Base-by-base conservation (phyloP, 2,797 vertebrate genomes). In the Cossypha niveicapilla region DNA sequence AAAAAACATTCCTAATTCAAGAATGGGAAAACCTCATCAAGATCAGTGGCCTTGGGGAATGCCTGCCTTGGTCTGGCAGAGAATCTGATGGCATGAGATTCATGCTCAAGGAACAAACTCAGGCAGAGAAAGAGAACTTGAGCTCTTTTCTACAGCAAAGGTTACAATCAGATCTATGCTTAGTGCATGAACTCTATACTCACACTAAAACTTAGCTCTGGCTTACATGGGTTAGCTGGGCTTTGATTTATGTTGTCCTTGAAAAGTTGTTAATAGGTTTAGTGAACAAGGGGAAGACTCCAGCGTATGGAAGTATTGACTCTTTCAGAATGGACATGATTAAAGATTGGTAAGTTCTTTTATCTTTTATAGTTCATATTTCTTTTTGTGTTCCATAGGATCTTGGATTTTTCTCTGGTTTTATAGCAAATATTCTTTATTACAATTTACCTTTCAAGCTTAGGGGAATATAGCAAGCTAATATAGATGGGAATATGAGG, bases 301-400 rank as follows among this genome's bases (percentile, higher is more conserved):
- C 62, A 80, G 27, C 41, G 72, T 53, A 15, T 61, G 30, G 14
- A 66, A 63, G 17, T 57, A 70, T 51, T 88, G 66, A 61, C 72
- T 80, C 18, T 37, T 93, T 86, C 19, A 34, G n/a, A 87, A 50
- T 62, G 60, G 45, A 78, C 39, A 16, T 37, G 32, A 82, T 86
- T 86, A 88, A 88, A 94, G 45, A 88, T 68, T 91, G 88, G 34
- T 60, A 86, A 74, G 9, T 62, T 50, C 3, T 90, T 93, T 71
- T 57, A 28, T 50, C 23, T 91, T 91, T 89, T 77, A 45, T 47
- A 50, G 42, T 79, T 92, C 11, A 17, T 79, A n/a, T 47, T 78
- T 92, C 5, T 73, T 88, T 60, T 87, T 56, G 18, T 75, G 6
- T 77, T 83, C 30, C 39, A 18, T 35, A 53, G 7, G 24, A 62